phyloP scores from a whole-genome alignment of 2,113 vertebrate genomes.

The Chrysochloris asiatica region DNA sequence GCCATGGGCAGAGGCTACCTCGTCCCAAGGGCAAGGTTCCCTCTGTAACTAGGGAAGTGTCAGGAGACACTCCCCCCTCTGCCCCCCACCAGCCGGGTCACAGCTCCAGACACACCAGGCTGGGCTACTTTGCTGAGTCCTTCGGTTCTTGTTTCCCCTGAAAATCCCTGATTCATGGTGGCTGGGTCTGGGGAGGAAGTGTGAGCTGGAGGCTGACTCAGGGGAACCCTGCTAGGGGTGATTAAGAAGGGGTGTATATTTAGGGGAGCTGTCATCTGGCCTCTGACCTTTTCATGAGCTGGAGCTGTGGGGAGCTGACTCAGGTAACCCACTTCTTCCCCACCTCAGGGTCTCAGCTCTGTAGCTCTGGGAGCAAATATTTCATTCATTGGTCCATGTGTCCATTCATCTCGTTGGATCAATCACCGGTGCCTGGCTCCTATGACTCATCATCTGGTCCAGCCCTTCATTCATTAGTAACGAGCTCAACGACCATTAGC shows the following conservation, averaged over 20 bases:
- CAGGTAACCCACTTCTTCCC: not conserved
- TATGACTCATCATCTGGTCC: not conserved
- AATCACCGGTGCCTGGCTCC: not conserved
- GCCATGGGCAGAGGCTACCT: not conserved
- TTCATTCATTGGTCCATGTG: constrained; percentile 24
- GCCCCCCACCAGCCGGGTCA: too few species aligned
- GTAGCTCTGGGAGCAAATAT: not conserved
- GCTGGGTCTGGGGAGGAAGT: not conserved
- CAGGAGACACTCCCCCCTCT: not conserved
- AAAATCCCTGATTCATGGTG: constrained; percentile 46
- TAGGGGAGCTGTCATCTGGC: not conserved
- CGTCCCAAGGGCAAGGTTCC: not conserved
- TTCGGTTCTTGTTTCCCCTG: not conserved
- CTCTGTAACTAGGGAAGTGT: too few species aligned
- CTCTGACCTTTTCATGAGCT: not conserved
- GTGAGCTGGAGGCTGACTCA: not conserved
- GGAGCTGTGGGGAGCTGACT: not conserved
- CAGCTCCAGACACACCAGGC: not conserved
- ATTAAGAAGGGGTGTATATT: not conserved
- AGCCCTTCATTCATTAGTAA: constrained; percentile 47
- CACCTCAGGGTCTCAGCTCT: not conserved
- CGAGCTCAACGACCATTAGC: not conserved
- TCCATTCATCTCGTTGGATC: constrained; percentile 20
- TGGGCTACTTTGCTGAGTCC: not conserved
- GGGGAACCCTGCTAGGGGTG: not conserved